Base-by-base conservation (phyloP, 2,797 vertebrate genomes). In the Acanthopagrus latus region DNA sequence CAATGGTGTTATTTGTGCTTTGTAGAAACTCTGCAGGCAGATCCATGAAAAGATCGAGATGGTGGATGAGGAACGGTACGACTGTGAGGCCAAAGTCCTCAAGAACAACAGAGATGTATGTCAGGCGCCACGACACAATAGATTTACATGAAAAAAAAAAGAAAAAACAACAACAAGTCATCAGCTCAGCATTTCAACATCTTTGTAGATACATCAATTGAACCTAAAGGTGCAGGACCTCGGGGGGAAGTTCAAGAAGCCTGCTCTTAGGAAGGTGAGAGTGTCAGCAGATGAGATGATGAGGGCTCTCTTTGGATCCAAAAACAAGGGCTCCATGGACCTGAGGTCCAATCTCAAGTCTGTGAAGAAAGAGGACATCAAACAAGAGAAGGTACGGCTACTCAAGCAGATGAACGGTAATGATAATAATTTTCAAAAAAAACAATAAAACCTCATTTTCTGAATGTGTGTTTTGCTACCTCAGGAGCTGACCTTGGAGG, bases 271-370 rank as follows among this genome's bases (percentile, higher is more conserved):
- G 65, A 94, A 93, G 57, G 94, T 94, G 62, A 91, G 94, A 10
- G 93, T 95, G 23, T 95, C 94, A 4, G 94, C 94, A 13, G 94
- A 95, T 62, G 94, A 94, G 81, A 95, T 95, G 93, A 76, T 95
- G 89, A 85, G 77, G 59, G 93, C 94, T 68, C 80, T 95, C 55
- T 92, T 95, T 66, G 94, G 94, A 64, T 94, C 91, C 67, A 94
- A 89, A 62, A 93, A 83, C 74, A 95, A 95, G 66, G 91, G 82
- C 55, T 94, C 93, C 44, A 91, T 95, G 93, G 93, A 95, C 76
- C 87, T 95, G 18, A 84, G 94, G 63, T 89, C 90, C 69, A 95
- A 95, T 80, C 91, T 95, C 54, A 95, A 95, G 71, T 93, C 93
- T 60, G 93, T 94, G 9, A 95, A 94, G 80, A 94, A 95, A 73